Evolutionary conservation across 2,888 invertebrate genomes (phyloP).

Genomic region (Strigamia transsilvanica): DNA sequence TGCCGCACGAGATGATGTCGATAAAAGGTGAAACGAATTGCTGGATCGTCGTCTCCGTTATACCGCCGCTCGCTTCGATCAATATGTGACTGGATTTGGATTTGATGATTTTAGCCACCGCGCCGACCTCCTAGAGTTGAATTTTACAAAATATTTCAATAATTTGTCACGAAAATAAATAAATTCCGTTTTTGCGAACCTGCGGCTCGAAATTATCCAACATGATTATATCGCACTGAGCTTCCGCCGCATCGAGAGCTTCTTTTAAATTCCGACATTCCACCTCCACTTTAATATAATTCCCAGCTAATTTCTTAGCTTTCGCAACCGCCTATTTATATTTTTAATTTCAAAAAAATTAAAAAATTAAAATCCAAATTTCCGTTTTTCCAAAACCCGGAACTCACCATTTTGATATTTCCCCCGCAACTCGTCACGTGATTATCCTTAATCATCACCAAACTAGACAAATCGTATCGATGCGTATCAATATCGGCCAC

Average conservation of each 20-base stretch:
- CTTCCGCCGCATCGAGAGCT: constrained; percentile 63
- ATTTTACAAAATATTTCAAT: too few species aligned
- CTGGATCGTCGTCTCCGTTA: constrained; percentile 61
- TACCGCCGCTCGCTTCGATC: constrained; percentile 65
- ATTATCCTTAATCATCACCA: constrained; percentile 67
- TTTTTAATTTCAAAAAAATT: background rate
- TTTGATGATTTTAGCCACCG: constrained; percentile 61
- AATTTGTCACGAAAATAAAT: too few species aligned
- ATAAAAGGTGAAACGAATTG: constrained; percentile 61
- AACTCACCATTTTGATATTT: constrained; percentile 13
- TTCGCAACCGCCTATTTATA: constrained; percentile 64
- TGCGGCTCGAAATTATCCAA: constrained; percentile 65
- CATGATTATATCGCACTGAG: constrained; percentile 65
- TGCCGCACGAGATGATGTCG: constrained; percentile 65
- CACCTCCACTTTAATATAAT: constrained; percentile 65
- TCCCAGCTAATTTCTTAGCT: constrained; percentile 61
- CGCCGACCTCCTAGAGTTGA: constrained; percentile 61
- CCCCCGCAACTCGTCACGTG: constrained; percentile 62
- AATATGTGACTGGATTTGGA: constrained; percentile 61
- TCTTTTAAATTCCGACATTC: constrained; percentile 64
- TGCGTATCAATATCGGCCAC: constrained; percentile 65
- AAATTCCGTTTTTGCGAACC: constrained; percentile 58
- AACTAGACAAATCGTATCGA: constrained; percentile 64
- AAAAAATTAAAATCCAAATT: background rate
- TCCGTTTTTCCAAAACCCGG: background rate